A percentile compares a stretch with the other conserved stretches of the same genome.
Evolutionary conservation across 2,888 invertebrate genomes (phyloP).

Genomic region (Ecliptopera silaceata): DNA sequence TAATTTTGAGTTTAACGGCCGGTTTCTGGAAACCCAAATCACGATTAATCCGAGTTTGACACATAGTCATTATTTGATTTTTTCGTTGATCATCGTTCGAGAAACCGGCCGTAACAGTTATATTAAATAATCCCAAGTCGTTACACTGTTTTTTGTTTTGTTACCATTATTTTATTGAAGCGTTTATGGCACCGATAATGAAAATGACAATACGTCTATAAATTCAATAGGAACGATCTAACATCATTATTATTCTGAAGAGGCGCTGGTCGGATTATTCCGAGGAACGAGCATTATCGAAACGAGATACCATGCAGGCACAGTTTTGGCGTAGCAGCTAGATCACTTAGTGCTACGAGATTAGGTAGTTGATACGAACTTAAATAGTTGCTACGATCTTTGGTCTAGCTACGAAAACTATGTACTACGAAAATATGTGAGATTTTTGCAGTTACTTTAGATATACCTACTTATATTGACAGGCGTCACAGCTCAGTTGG

Average conservation of each 20-base stretch:
- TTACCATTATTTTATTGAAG: not conserved
- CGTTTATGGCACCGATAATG: not conserved
- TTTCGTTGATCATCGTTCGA: no score
- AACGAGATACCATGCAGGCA: slow-evolving; percentile 46
- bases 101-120: no score
- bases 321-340: slow-evolving; percentile 10
- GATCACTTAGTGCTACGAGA: slow-evolving; percentile 5
- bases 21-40: no score
- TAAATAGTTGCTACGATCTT: not conserved
- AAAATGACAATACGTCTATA: slow-evolving; percentile 7
- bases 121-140: no score
- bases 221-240: slow-evolving; percentile 14
- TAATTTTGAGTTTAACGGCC: no score
- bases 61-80: no score
- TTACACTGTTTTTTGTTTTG: no score
- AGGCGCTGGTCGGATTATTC: slow-evolving; percentile 44
- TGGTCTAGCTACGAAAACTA: not conserved
- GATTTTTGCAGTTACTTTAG: no score
- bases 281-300: slow-evolving; percentile 55
- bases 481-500: no score
- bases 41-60: no score
- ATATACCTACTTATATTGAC: no score
- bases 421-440: no score
- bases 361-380: not conserved
- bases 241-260: slow-evolving; percentile 49